Evolutionary conservation across 1,140 invertebrate species (phyloP).

Genomic region (Pollicipes pollicipes): DNA sequence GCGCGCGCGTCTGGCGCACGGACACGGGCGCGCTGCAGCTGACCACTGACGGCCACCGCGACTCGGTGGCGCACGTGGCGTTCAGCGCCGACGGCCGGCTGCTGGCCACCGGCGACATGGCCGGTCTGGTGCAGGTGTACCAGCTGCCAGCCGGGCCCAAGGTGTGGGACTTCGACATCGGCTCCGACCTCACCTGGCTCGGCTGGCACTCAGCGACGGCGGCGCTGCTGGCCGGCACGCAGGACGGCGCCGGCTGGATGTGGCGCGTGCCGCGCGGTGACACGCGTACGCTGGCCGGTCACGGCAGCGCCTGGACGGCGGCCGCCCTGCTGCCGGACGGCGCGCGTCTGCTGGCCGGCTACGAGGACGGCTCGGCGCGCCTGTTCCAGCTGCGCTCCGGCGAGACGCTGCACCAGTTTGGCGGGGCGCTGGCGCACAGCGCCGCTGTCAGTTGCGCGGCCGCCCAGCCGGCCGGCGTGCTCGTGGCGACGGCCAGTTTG

Average conservation of each 20-base stretch:
- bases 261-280: constrained; percentile 25
- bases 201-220: constrained; percentile 27
- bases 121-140: constrained; percentile 23
- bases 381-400: not conserved
- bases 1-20: constrained; percentile 28
- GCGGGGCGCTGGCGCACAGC: not conserved
- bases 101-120: constrained; percentile 30
- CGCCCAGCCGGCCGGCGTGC: not conserved
- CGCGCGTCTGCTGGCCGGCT: not conserved
- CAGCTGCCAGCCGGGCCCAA: constrained; percentile 13
- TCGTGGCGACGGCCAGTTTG: not conserved
- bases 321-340: not conserved
- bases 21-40: constrained; percentile 23
- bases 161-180: constrained; percentile 25
- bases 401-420: not conserved
- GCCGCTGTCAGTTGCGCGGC: not conserved
- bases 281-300: not conserved
- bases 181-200: constrained; percentile 27
- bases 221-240: constrained; percentile 27
- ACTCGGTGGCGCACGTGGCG: constrained; percentile 27
- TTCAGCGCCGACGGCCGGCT: constrained; percentile 27
- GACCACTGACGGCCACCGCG: constrained; percentile 26
- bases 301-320: not conserved
- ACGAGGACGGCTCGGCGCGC: not conserved
- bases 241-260: constrained; percentile 29